Base-by-base conservation (phyloP, 30 jellyfish, hydroid and myxozoan species). In the Aurelia aurita complex sp. Pacific region DNA sequence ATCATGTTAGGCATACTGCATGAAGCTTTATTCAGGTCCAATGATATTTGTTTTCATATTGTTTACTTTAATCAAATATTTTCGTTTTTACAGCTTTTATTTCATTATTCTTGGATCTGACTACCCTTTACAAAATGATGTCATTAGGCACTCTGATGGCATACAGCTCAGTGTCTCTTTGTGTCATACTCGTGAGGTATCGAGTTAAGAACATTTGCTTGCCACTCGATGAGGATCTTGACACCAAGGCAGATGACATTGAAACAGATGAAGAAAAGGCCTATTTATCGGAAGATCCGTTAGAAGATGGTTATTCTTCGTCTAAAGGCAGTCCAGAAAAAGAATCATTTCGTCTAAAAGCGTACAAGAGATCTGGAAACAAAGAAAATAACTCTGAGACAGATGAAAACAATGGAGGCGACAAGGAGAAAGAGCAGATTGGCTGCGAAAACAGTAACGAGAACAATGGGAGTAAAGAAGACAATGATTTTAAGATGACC, bases 131-230 rank as follows among this genome's bases (percentile, higher is more conserved):
- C 42, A 78, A 55, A 38, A 88, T 88, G 96, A 88, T 73, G 92
- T 76, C 91, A 18, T 72, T 88, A 42, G 96, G 96, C 8, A 88
- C 96, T 8, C 77, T 88, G 80, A 67, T 88, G 79, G 92, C 96
- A 42, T 88, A 88, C 86, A 88, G 86, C 38, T 72, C 87, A 3
- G 96, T 88, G 29, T 55, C 83, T 17, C 29, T 67, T 62, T 88
- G 96, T 80, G 91, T 88, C 46, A 61, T 88, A 18, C 34, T 88
- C 17, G 73, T 82, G 38, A 73, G 96, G 67, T 88, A 88, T 52
- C 85, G 81, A 15, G 88, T 74, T 12, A 55, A 64, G n/a, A 14
- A 11, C 29, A 69, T 84, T 9, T 32, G 81, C 17, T 18, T 84
- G 32, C 52, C 81, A 15, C 52, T 42, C 18, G 68, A 34, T 15